Evolutionary conservation across 2,113 vertebrate species (phyloP), one percentile per base, ranked within the genome.

Genomic region (Mionectes macconnelli): DNA sequence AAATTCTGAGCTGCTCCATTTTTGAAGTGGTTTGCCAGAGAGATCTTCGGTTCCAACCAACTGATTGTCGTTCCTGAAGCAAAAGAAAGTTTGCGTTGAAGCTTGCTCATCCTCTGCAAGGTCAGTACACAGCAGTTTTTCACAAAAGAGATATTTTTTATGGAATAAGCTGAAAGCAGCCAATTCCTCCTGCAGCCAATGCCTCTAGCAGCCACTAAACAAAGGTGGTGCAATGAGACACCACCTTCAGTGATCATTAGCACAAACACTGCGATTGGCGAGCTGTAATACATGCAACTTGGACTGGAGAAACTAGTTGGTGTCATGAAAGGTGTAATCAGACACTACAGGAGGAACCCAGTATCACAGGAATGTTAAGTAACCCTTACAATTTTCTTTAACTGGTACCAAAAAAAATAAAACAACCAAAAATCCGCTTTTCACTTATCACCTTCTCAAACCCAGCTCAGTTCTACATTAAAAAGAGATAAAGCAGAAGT

Each of bases 11-110:
- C 98, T 10, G 98, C 98, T 97, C 98, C 99, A 98, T 99, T 99
- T 98, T 99, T 99, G 97, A 99, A 98, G 97, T 99, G 97, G 96
- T 99, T 99, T 23, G 98, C 87, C 96, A 98, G 93, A 79, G 98
- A 98, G 88, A 99, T 97, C 97, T 99, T 99, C 96, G 99, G 99
- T 96, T 99, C 99, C 98, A 99, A 97, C 99, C 99, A 99, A 96
- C 98, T 99, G 69, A 99, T 99, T 52, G 99, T 98, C 20, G 99
- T 98, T 91, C 99, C 99, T 99, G 98, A 97, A 95, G 98, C 83
- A 97, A 97, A 97, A 97, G 97, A 97, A 97, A 97, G 90, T 95
- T 98, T 98, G 87, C 88, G 97, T 97, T 99, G 97, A 98, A 98
- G 98, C 91, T 97, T 96, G 92, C 97, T 99, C 99, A 99, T 99